phyloP scores from a whole-genome alignment of 2,888 invertebrate species.

The Metellina segmentata region DNA sequence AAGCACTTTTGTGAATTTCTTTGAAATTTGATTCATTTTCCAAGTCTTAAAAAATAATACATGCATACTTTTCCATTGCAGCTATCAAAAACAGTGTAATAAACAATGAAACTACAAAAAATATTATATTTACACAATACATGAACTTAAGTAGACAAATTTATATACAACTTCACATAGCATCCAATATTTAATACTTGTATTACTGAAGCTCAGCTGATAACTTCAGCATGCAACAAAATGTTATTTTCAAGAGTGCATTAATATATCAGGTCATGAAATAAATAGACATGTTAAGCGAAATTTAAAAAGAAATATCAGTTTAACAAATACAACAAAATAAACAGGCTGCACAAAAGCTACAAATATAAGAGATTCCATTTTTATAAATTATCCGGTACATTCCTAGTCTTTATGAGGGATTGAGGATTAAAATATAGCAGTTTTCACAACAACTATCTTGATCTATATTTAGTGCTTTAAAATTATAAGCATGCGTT shows the following conservation, averaged over 20 bases:
- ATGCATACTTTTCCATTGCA: not conserved
- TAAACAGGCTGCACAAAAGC: not conserved
- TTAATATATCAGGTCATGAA: not conserved
- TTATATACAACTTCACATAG: not conserved
- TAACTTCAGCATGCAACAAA: not conserved
- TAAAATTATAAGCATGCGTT: too few relatives aligned
- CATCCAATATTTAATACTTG: not conserved
- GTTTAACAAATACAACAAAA: not conserved
- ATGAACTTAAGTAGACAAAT: not conserved
- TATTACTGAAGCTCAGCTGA: not conserved
- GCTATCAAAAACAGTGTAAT: not conserved
- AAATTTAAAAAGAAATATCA: not conserved
- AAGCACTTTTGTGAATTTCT: not conserved
- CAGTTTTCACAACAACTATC: too few relatives aligned
- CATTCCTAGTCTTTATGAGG: too few relatives aligned
- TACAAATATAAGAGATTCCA: too few relatives aligned
- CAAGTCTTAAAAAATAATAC: not conserved
- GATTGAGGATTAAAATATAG: too few relatives aligned
- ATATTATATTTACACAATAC: not conserved
- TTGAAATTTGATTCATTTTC: not conserved
- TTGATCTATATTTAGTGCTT: too few relatives aligned
- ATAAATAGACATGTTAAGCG: not conserved
- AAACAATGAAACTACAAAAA: not conserved
- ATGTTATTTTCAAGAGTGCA: not conserved
- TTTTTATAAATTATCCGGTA: constrained; percentile 3